Base-by-base conservation (phyloP, 64 coral and sea anemone species). In the Stichodactyla helianthus region DNA sequence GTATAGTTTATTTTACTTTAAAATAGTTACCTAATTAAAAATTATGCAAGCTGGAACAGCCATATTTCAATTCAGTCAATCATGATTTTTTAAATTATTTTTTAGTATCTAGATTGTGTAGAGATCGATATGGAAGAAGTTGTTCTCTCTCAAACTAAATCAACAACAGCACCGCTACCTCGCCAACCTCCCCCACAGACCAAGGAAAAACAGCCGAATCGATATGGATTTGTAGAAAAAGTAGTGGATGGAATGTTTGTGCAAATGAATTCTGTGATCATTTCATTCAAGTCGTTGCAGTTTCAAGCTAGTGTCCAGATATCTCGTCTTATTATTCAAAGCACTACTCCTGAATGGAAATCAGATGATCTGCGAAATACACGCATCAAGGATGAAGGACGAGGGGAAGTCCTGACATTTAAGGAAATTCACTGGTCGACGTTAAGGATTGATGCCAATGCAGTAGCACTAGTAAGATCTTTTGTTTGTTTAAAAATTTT, bases 231-330 rank as follows among this genome's bases (percentile, higher is more conserved):
- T 93, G 97, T 94, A 6, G 97, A 99, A 71, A 99, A 99, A 79
- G 97, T 99, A 23, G 97, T 99, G 13, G 97, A 99, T 88, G 97
- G 97, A n/a, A 99, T 99, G 97, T 94, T 90, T 59, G 97, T 99
- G 55, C 93, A 92, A 71, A 99, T 99, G 87, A 99, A 99, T 86
- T 95, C 93, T 26, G 97, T 99, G 18, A 56, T 93, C 51, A 89
- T 99, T 31, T 92, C 93, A 28, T 99, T 99, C 90, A 99, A 95
- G 78, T 92, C 93, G 15, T 88, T 90, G 60, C 89, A 89, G 65
- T 99, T 99, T 70, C 86, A 85, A 86, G 97, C 97, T 22, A 99
- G 87, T 18, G 90, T 99, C 79, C 93, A 99, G 82, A 95, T 99
- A 71, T 99, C 97, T 19, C 93, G 91, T 63, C 90, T 99, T 50